Evolutionary conservation across 2,888 invertebrate species (phyloP), one percentile per base, ranked within the genome.

Genomic region (Acanthosepion pharaonis): DNA sequence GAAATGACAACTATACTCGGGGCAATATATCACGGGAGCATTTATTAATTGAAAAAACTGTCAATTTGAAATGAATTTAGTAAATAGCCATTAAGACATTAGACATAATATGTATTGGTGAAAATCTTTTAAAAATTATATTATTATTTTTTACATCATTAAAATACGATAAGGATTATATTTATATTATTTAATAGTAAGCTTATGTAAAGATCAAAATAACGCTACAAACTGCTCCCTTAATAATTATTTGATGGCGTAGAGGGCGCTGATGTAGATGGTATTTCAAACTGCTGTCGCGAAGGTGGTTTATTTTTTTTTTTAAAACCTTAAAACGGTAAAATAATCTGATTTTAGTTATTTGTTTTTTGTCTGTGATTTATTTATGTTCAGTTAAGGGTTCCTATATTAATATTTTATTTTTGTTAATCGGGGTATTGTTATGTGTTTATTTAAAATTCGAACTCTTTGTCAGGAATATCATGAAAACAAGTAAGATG

Each of bases 251-350:
- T 4, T 11, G n/a, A 78, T n/a, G 9, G 15, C 15, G 33, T 78
- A 78, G 78, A 78, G 78, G 78, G 78, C 78, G 78, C 78, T 78
- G 9, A n/a, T 78, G 78, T 78, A n/a, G 33, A 78, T 78, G n/a
- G n/a, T n/a, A 78, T 78, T 78, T 78, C n/a, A 78, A 78, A 78
- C 78, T 78, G 78, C 78, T n/a, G 78, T 78, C 78, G 78, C 78
- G 78, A 78, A 78, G 78, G 78, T 78, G 78, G n/a, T 78, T n/a
- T 78, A 33, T 78, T 78, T n/a, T 78, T 33, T 78, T 78, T 33
- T 11, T n/a, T 15, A 78, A 78, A 78, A 78, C 78, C n/a, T n/a
- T 15, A 78, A 78, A 78, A 78, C 78, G 78, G 78, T 78, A 78
- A 78, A 78, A 78, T 78, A 18, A 33, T 78, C 78, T n/a, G 5